Evolutionary conservation across 2,888 invertebrate species (phyloP), one percentile per base, ranked within the genome.

Genomic region (Cosmia trapezina): DNA sequence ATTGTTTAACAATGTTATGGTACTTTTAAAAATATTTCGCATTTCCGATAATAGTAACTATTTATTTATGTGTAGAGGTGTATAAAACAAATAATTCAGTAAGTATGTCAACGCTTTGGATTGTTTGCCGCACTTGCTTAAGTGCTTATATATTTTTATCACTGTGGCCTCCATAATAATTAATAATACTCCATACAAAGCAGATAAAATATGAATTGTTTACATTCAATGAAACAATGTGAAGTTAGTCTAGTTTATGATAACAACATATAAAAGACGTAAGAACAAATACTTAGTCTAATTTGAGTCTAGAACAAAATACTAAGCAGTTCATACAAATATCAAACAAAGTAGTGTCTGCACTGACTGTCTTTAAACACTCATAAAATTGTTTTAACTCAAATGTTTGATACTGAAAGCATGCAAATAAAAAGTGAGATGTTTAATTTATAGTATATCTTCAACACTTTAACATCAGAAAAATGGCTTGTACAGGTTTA

Each of bases 111-210:
- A 43, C 68, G 63, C 56, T 65, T 68, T 65, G n/a, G 37, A 62
- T 70, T 81, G 57, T 73, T 73, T 70, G 57, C 41, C 4, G 19
- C 60, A 57, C 56, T 51, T 68, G 45, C n/a, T 47, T 19, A 61
- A 41, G 61, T 75, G 73, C 54, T 71, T 68, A 66, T 68, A 66
- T 68, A 63, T 60, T 67, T 70, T 63, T 72, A 71, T 79, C 51
- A 60, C 33, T 54, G 47, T 65, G 56, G 61, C 60, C 70, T 68
- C 53, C 7, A 67, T 67, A 49, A 47, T 60, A n/a, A 57, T 19
- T 51, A 72, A 37, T 47, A 56, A 63, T 65, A 67, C 66, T 53
- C 54, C 33, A 65, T 53, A 57, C 22, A 56, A 62, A 59, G 2
- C 22, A 61, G 65, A 59, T 78, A 63, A 19, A 80, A 54, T 43